These are phyloP conservation scores for Sebastiscus albofasciatus DNA, from an alignment of 2,797 vertebrate species.

Conservation along the genomic window DNA sequence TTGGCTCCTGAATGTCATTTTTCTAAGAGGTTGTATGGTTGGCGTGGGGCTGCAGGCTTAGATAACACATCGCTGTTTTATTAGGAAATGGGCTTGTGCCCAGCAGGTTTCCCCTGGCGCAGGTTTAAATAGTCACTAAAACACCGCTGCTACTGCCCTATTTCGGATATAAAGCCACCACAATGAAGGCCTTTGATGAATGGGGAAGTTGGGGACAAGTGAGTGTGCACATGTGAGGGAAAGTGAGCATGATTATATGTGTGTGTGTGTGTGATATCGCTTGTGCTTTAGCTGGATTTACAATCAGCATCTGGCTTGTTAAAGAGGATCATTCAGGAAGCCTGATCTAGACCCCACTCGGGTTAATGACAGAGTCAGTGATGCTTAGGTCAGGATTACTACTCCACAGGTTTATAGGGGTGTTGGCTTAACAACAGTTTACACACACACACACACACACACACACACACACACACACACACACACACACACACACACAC, in stretches of 20 bases:
- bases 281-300: slow-evolving; percentile 37
- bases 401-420: slow-evolving; percentile 42
- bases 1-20: slow-evolving; percentile 45
- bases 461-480: not conserved
- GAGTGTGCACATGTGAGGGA: slow-evolving; percentile 4
- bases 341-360: slow-evolving; percentile 22
- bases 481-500: not conserved
- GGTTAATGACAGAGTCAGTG: slow-evolving; percentile 39
- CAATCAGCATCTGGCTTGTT: slow-evolving; percentile 52
- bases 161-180: slow-evolving; percentile 55
- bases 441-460: slow-evolving; percentile 4
- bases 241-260: not conserved
- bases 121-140: slow-evolving; percentile 46
- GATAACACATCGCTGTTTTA: slow-evolving; percentile 41
- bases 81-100: slow-evolving; percentile 46
- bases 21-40: slow-evolving; percentile 12
- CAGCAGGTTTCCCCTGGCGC: slow-evolving; percentile 47
- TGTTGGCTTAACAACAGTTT: slow-evolving; percentile 21
- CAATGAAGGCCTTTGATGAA: slow-evolving; percentile 60
- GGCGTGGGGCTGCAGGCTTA: slow-evolving; percentile 22
- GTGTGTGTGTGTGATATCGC: slow-evolving; percentile 16
- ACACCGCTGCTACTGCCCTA: slow-evolving; percentile 34
- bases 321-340: slow-evolving; percentile 46
- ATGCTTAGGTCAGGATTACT: slow-evolving; percentile 37
- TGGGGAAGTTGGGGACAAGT: slow-evolving; percentile 4